phyloP scores from a whole-genome alignment of 2,888 invertebrate genomes.

The Scelioninae gen. 1 region DNA sequence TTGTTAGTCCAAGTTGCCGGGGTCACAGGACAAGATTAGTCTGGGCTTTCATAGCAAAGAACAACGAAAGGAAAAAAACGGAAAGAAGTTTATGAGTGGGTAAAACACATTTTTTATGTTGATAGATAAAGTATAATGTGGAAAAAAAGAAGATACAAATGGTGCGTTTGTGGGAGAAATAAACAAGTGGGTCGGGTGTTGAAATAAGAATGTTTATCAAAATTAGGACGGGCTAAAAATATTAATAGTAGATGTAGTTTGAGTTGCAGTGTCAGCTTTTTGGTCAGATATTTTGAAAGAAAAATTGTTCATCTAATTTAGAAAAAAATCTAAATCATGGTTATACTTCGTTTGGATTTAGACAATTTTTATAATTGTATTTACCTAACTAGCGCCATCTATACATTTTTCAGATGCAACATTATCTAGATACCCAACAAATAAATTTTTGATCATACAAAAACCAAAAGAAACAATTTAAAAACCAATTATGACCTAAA shows the following conservation, averaged over 20 bases:
- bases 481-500: not conserved
- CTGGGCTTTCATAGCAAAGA: slow-evolving; percentile 1
- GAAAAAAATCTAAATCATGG: too few relatives aligned
- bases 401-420: too few relatives aligned
- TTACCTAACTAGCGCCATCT: too few relatives aligned
- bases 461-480: not conserved
- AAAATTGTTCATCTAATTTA: too few relatives aligned
- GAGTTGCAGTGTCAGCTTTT: too few relatives aligned
- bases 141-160: slow-evolving; percentile 23
- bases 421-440: too few relatives aligned
- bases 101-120: slow-evolving; percentile 9
- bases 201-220: slow-evolving; percentile 58
- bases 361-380: too few relatives aligned
- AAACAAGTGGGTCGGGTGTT: slow-evolving; percentile 51
- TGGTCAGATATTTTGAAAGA: too few relatives aligned
- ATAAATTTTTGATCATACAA: too few relatives aligned
- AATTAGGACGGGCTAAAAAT: slow-evolving; percentile 54
- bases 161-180: slow-evolving; percentile 45
- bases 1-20: slow-evolving; percentile 75
- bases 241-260: too few relatives aligned
- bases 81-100: not conserved
- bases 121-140: slow-evolving; percentile 49
- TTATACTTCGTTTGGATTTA: too few relatives aligned
- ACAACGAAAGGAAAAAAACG: slow-evolving; percentile 7
- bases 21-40: slow-evolving; percentile 77